Conservation (phyloP, 2,113 vertebrate species). For the Synchiropus splendidus region DNA sequence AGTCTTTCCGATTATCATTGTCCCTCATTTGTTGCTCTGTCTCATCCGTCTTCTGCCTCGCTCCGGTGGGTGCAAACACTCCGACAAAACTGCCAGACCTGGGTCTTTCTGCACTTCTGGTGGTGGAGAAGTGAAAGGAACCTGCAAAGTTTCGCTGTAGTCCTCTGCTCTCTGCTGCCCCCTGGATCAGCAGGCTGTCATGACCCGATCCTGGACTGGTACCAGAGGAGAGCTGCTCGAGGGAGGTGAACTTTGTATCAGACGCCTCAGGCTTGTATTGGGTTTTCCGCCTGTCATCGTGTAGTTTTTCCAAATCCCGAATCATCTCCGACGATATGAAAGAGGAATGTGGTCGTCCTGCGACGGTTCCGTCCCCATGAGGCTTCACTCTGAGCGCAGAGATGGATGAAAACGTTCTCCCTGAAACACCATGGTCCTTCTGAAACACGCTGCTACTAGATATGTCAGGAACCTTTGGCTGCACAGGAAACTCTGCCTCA, state of each 20-base stretch:
- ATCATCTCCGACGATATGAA: conserved; percentile 20
- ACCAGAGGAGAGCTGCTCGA: background rate
- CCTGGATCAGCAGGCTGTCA: conserved; percentile 17
- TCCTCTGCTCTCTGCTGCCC: conserved; percentile 3
- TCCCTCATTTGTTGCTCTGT: conserved; percentile 37
- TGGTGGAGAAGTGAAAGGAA: conserved; percentile 63
- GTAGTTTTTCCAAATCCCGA: background rate
- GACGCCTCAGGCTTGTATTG: conserved; percentile 5
- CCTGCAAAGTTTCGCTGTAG: conserved; percentile 5
- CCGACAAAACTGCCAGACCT: conserved; percentile 61
- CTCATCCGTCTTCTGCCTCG: conserved; percentile 15
- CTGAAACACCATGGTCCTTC: conserved; percentile 12
- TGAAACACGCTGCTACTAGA: background rate
- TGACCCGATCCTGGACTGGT: conserved; percentile 4
- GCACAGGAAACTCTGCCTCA: conserved; percentile 5
- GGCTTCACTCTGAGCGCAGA: conserved; percentile 26
- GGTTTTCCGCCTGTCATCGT: conserved; percentile 19
- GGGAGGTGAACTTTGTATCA: conserved; percentile 3
- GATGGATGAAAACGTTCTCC: background rate
- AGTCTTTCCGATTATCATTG: conserved; percentile 31
- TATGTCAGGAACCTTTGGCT: conserved; percentile 1
- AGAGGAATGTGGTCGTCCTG: conserved; percentile 23
- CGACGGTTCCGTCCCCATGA: conserved; percentile 12
- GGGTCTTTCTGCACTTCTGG: conserved; percentile 48
- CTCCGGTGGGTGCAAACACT: conserved; percentile 47